Base-by-base conservation (phyloP, 2,797 vertebrate genomes). In the Propithecus perrieri region DNA sequence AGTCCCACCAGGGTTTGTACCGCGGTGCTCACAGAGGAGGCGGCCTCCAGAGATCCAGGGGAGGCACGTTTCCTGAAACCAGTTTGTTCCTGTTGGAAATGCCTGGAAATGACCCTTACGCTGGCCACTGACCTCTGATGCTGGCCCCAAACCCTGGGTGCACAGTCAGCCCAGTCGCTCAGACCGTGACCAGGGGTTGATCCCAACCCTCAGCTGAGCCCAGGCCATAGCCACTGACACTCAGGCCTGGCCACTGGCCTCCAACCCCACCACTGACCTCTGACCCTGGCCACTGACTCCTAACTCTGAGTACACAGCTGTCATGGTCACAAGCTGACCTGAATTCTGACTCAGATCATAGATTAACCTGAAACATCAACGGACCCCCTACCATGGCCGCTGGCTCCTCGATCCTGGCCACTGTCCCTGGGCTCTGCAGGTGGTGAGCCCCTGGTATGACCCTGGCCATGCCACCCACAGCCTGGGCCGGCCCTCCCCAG, bases 71-170 rank as follows among this genome's bases (percentile, higher is more conserved):
- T 3, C 7, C 20, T 9, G 18, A 18, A 20, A 12, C 3, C 79
- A 9, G 10, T 2, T n/a, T 43, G 41, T 41, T 50, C 43, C 55
- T 22, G 10, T 9, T 17, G 22, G 43, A 63, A 59, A 8, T 18
- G 48, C n/a, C 67, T 7, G 38, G 22, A 7, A 0, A 0, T 2
- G 30, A 46, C n/a, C 50, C 8, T 55, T 20, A 2, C 7, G 22
- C 26, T 53, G 57, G 38, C 59, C 30, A 2, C 50, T 61, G 43
- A 57, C 89, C 72, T 85, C n/a, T 28, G 67, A 53, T 17, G 0
- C 48, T 46, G 22, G 17, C 41, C 22, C 59, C 38, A 35, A 18
- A 24, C 43, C 76, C 50, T 55, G 41, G 83, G 84, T 28, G 59
- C 79, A 69, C 67, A 57, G 67, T 8, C 43, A 78, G 24, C 92